These are phyloP conservation scores for Oncorhynchus nerka DNA, from an alignment of 2,113 vertebrate species.

Conservation along the genomic window DNA sequence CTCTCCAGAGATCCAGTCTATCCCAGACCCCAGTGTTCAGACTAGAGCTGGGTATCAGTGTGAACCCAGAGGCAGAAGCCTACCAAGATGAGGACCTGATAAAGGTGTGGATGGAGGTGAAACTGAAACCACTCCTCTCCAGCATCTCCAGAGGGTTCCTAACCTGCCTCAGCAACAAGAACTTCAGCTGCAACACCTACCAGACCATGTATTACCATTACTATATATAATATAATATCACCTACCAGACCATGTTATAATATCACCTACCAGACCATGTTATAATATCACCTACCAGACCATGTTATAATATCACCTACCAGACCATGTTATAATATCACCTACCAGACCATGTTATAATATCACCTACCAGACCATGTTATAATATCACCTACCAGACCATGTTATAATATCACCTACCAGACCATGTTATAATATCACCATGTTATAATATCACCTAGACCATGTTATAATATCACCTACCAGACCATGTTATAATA, in stretches of 20 bases:
- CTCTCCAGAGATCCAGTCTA: slow-evolving; percentile 57
- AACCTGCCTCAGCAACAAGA: slow-evolving; percentile 71
- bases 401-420: too few relatives aligned
- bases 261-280: too few relatives aligned
- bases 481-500: slow-evolving; percentile 67
- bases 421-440: too few relatives aligned
- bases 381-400: too few relatives aligned
- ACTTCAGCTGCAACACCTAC: slow-evolving; percentile 74
- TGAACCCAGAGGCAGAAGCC: slow-evolving; percentile 32
- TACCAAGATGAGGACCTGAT: slow-evolving; percentile 64
- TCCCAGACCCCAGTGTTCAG: slow-evolving; percentile 48
- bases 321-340: too few relatives aligned
- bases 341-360: too few relatives aligned
- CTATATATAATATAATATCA: too few relatives aligned
- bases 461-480: slow-evolving; percentile 56
- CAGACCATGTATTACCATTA: slow-evolving; percentile 59
- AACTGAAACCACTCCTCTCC: slow-evolving; percentile 66
- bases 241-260: too few relatives aligned
- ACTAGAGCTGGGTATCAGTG: slow-evolving; percentile 40
- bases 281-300: too few relatives aligned
- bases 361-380: too few relatives aligned
- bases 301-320: too few relatives aligned
- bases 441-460: too few relatives aligned
- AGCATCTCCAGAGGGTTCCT: slow-evolving; percentile 68
- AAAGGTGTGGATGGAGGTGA: slow-evolving; percentile 69